Evolutionary conservation across 2,888 invertebrate genomes (phyloP).

Genomic region (Eudasyphora cyanicolor): DNA sequence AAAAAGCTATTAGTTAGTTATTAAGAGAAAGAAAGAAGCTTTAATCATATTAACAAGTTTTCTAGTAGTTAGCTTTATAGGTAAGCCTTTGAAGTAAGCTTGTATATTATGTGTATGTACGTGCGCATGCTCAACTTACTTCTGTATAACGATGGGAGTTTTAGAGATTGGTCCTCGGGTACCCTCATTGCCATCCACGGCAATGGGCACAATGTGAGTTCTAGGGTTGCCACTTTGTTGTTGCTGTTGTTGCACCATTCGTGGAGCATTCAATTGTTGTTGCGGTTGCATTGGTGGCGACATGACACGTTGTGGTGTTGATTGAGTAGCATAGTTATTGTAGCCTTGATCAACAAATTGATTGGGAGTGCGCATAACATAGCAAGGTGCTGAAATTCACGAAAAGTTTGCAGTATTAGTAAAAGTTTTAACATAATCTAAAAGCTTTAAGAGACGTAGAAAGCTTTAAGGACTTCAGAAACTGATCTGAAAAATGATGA

Average conservation of each 20-base stretch:
- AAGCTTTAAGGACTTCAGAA: no score
- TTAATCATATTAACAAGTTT: conserved; percentile 29
- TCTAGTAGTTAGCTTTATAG: not conserved
- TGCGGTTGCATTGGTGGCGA: conserved; percentile 69
- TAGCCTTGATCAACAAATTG: conserved; percentile 80
- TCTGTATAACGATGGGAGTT: conserved; percentile 78
- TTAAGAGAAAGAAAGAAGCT: conserved; percentile 53
- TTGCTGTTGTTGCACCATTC: conserved; percentile 69
- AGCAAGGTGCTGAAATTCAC: conserved; percentile 73
- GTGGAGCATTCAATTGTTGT: conserved; percentile 67
- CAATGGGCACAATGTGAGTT: conserved; percentile 83
- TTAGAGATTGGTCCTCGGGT: conserved; percentile 77
- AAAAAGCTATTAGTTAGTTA: conserved; percentile 55
- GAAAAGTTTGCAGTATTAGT: not conserved
- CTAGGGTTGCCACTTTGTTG: conserved; percentile 59
- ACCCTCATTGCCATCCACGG: conserved; percentile 80
- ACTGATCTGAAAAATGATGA: no score
- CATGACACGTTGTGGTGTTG: conserved; percentile 80
- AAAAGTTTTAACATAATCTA: no score
- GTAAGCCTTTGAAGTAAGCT: conserved; percentile 19
- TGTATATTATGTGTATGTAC: not conserved
- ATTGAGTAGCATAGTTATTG: conserved; percentile 73
- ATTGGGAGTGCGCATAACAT: conserved; percentile 79
- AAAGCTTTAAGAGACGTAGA: no score
- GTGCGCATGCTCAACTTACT: conserved; percentile 74